These are phyloP conservation scores for Hydropsyche betteni DNA, from an alignment of 2,888 invertebrate genomes.

Conservation along the genomic window DNA sequence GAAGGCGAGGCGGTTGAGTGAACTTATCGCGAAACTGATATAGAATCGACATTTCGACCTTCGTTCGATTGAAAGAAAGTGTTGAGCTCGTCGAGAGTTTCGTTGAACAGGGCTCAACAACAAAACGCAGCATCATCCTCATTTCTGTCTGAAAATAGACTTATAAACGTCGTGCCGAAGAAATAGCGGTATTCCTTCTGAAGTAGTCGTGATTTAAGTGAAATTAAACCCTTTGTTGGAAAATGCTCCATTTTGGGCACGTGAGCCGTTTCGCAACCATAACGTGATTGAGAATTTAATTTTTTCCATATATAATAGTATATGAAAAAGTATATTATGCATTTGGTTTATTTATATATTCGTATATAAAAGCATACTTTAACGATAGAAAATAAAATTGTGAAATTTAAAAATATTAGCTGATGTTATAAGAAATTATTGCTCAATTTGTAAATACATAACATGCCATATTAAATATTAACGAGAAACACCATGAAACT, in stretches of 20 bases:
- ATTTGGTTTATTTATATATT: too few relatives aligned
- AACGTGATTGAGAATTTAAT: neutral
- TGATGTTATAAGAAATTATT: too few relatives aligned
- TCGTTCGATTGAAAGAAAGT: slow-evolving; percentile 18
- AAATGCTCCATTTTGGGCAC: slow-evolving; percentile 33
- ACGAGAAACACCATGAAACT: neutral
- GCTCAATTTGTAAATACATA: too few relatives aligned
- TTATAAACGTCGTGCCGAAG: slow-evolving; percentile 27
- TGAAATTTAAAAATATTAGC: too few relatives aligned
- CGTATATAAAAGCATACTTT: too few relatives aligned
- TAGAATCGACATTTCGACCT: slow-evolving; percentile 15
- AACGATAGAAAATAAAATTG: too few relatives aligned
- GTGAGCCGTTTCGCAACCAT: slow-evolving; percentile 28
- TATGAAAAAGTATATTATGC: too few relatives aligned
- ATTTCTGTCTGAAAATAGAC: slow-evolving; percentile 31
- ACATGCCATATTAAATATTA: too few relatives aligned
- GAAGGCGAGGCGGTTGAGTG: neutral
- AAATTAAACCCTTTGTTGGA: slow-evolving; percentile 36
- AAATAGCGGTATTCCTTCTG: slow-evolving; percentile 39
- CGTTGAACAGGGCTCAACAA: neutral
- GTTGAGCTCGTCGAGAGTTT: slow-evolving; percentile 7
- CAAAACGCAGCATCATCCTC: slow-evolving; percentile 34
- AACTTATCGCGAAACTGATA: slow-evolving; percentile 12
- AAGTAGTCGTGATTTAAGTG: slow-evolving; percentile 41
- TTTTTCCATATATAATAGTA: too few relatives aligned